Conservation (phyloP, 2,888 invertebrate species). For the Nemotelus nigrinus region DNA sequence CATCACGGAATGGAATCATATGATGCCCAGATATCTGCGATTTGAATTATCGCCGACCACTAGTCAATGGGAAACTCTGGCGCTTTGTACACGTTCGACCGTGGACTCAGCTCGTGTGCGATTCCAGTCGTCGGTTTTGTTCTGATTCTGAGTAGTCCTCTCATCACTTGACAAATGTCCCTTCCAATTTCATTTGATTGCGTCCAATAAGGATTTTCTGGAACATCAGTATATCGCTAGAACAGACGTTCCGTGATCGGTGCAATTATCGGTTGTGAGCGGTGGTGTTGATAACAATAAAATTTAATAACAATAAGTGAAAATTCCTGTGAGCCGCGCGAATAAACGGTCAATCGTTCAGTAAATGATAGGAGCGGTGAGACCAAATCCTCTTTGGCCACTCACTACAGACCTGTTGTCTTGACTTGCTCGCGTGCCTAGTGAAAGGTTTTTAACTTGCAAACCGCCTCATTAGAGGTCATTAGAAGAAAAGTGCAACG, state of each 20-base stretch:
- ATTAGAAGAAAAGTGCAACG: slow-evolving; percentile 10
- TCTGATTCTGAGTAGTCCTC: neutral
- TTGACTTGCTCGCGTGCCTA: slow-evolving; percentile 8
- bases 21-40: slow-evolving; percentile 57
- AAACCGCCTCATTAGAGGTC: slow-evolving; percentile 31
- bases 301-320: neutral
- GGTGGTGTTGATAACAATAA: slow-evolving; percentile 15
- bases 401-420: slow-evolving; percentile 15
- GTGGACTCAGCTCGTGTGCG: slow-evolving; percentile 55
- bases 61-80: slow-evolving; percentile 67
- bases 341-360: neutral
- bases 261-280: slow-evolving; percentile 1
- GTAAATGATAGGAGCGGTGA: neutral
- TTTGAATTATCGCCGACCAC: slow-evolving; percentile 64
- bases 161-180: slow-evolving; percentile 25
- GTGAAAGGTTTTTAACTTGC: slow-evolving; percentile 3
- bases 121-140: slow-evolving; percentile 13
- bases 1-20: slow-evolving; percentile 41
- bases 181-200: slow-evolving; percentile 23
- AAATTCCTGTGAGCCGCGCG: neutral
- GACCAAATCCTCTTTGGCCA: neutral
- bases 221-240: neutral
- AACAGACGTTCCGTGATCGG: no score
- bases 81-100: slow-evolving; percentile 65
- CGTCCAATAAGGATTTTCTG: slow-evolving; percentile 33